A percentile compares a stretch with the other conserved stretches of the same genome.
Conservation (phyloP, 2,797 vertebrate species). For the Caiman crocodilus region DNA sequence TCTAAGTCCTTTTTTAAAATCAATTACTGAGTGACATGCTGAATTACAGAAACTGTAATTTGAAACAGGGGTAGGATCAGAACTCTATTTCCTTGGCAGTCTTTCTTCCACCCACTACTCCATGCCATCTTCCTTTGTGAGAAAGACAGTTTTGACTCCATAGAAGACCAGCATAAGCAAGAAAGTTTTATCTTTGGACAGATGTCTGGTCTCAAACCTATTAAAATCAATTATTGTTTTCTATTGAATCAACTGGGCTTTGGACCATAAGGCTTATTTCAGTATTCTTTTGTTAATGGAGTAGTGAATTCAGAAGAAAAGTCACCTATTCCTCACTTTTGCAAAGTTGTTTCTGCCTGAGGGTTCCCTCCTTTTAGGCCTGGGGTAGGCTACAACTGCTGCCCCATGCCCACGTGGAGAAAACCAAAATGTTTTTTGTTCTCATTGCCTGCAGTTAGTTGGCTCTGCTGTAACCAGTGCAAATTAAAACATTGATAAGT, state of each 20-base stretch:
- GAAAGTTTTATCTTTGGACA: neutral
- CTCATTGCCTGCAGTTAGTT: neutral
- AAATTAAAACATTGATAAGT: neutral
- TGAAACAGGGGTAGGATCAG: neutral
- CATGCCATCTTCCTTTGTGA: neutral
- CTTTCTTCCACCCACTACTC: neutral
- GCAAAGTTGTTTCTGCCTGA: neutral
- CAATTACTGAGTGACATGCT: neutral
- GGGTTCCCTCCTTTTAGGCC: neutral
- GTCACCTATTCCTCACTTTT: neutral
- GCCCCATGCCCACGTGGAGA: neutral
- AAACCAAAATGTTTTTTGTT: neutral
- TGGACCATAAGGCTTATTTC: neutral
- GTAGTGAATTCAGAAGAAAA: neutral
- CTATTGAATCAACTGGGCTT: neutral
- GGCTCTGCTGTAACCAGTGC: neutral
- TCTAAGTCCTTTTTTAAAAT: no score
- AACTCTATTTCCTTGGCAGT: neutral
- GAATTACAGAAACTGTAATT: neutral
- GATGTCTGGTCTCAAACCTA: neutral
- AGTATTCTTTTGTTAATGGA: neutral
- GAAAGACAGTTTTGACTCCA: neutral
- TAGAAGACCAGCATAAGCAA: neutral
- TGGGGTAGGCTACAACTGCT: neutral
- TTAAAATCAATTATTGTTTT: neutral